Base-by-base conservation (phyloP, 1,140 invertebrate species). In the Drosophila miranda region DNA sequence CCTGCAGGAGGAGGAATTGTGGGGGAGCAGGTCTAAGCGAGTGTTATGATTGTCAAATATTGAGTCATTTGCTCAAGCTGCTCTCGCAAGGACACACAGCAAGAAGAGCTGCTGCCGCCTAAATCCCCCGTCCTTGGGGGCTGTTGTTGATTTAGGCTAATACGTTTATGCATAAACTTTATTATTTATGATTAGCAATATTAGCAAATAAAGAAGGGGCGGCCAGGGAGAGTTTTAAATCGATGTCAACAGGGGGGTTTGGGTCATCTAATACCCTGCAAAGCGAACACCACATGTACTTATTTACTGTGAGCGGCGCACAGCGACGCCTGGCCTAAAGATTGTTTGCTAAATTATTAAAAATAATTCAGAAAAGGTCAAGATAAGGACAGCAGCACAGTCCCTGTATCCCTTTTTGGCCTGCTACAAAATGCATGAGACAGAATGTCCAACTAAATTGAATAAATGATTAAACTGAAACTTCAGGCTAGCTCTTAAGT, bases 121-220 rank as follows among this genome's bases (percentile, higher is more conserved):
- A 23, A 23, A 3, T 23, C 16, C 45, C 42, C 21, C n/a, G 13
- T 11, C 21, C 6, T 26, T 57, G 45, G 59, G 55, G 49, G 60
- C 68, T 70, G 51, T 52, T 86, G 81, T 79, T 79, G 80, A 79
- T 80, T 86, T 81, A 78, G 77, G 68, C 74, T 86, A 84, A 84
- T 86, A 80, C 81, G 80, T 84, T 84, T 84, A 84, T 84, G 76
- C 81, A 84, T 84, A 84, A 84, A 84, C 81, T 84, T 86, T 84
- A 83, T 80, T 84, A 84, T 84, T 84, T 84, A 84, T 86, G 81
- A 80, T 84, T 74, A 76, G 74, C 67, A 86, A 80, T 84, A 80
- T 76, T 75, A 71, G 58, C 54, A 75, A 71, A 80, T 76, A 78
- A 57, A 64, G 50, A 78, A 77, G 56, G 69, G 16, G 21, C 41